A percentile compares a stretch with the other conserved stretches of the same genome.
These are phyloP conservation scores for Drosophila engyochracea DNA, from an alignment of 2,888 invertebrate species.

Conservation along the genomic window DNA sequence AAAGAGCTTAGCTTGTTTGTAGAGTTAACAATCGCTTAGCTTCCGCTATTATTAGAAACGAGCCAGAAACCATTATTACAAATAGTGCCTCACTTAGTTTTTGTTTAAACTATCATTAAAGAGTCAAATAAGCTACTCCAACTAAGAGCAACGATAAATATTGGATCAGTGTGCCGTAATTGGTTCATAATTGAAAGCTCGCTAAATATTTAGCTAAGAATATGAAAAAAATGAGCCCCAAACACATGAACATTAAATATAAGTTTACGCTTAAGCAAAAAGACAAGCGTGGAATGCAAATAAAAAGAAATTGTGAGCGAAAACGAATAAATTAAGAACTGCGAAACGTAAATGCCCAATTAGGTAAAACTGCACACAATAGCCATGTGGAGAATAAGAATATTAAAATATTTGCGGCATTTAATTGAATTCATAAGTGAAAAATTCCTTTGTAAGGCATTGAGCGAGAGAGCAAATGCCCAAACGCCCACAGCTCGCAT, in stretches of 20 bases:
- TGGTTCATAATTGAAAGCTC: slow-evolving; percentile 62
- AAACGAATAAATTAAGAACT: slow-evolving; percentile 10
- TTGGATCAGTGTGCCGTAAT: slow-evolving; percentile 57
- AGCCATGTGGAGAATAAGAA: slow-evolving; percentile 17
- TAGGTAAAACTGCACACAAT: slow-evolving; percentile 31
- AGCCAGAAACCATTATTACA: slow-evolving; percentile 14
- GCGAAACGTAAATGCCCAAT: slow-evolving; percentile 32
- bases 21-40: not conserved
- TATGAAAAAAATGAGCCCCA: slow-evolving; percentile 3
- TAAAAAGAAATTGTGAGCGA: not conserved
- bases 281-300: slow-evolving; percentile 4
- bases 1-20: not conserved
- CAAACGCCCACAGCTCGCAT: slow-evolving; percentile 34
- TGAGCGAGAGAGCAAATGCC: slow-evolving; percentile 26
- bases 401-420: slow-evolving; percentile 20
- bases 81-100: slow-evolving; percentile 9
- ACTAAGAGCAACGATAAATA: slow-evolving; percentile 69
- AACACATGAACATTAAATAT: not conserved
- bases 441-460: slow-evolving; percentile 60
- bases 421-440: slow-evolving; percentile 54
- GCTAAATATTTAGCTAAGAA: slow-evolving; percentile 44
- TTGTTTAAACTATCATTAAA: slow-evolving; percentile 62
- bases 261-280: slow-evolving; percentile 15
- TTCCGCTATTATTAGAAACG: not conserved
- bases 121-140: slow-evolving; percentile 28